Evolutionary conservation across 2,797 vertebrate species (phyloP), one percentile per base, ranked within the genome.

Genomic region (Zalophus californianus): DNA sequence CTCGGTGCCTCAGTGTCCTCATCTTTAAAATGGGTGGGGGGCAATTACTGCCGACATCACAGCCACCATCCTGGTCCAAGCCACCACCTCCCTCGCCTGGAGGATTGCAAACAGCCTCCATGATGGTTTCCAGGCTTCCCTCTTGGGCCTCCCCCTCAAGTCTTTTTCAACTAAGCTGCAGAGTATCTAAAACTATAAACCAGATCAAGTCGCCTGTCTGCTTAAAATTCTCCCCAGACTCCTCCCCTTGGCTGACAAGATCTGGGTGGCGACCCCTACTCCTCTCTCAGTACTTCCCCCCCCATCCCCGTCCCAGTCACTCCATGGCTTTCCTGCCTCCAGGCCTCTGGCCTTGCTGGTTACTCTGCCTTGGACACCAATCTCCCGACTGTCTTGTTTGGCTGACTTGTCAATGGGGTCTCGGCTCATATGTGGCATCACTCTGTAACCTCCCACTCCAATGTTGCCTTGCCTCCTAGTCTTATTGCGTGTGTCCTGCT

Each of bases 181-280:
- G 38, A 66, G 12, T 13, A 32, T 16, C 77, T 27, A 54, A 84
- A 78, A 87, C 29, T 20, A 6, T 25, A 77, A 54, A 32, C 25
- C 38, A 48, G 27, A 68, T 29, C 52, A 48, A 68, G 25, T 72
- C 3, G 2, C 1, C 27, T 4, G 80, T 9, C 10, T 77, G 68
- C 35, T 90, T 44, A 72, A 44, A 52, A 20, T 41, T 73, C 72
- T 58, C 32, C 62, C n/a, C 14, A 44, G 7, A 52, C 32, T 27
- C 25, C 2, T 64, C 20, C 18, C 21, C 27, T 44, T 35, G 56
- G 68, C 60, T 2, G 16, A 41, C 21, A 27, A 66, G 94, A 23
- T 11, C 52, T 20, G 73, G 60, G 14, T 3, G 52, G 1, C 0
- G 5, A 11, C 13, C 1, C 0, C 21, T 5, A 14, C 29, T 54